Evolutionary conservation across 2,797 vertebrate species (phyloP).

Genomic region (Galagoides demidoff): DNA sequence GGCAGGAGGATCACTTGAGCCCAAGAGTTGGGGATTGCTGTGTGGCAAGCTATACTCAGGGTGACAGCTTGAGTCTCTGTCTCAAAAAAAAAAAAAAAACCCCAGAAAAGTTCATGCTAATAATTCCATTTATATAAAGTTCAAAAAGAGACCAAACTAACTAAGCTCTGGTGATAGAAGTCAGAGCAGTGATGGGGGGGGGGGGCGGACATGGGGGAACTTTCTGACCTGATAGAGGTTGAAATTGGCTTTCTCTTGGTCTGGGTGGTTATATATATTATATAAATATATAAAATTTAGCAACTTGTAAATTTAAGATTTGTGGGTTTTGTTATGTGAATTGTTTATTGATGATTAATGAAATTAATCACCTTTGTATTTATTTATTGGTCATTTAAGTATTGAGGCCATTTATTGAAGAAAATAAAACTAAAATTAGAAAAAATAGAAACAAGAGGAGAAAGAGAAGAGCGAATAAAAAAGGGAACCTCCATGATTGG

Average conservation of each 20-base stretch:
- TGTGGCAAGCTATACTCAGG: too few relatives aligned
- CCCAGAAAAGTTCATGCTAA: neutral
- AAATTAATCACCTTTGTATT: neutral
- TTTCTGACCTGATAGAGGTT: neutral
- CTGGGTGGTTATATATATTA: neutral
- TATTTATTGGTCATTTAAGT: slow-evolving; percentile 1
- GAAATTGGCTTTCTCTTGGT: neutral
- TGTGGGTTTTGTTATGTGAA: neutral
- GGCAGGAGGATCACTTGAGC: too few relatives aligned
- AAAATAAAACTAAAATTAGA: slow-evolving; percentile 57
- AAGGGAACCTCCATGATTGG: neutral
- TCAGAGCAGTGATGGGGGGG: neutral
- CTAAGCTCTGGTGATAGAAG: neutral
- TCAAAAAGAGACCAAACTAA: neutral
- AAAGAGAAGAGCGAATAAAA: neutral
- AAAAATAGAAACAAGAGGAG: neutral
- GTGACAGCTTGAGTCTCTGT: too few relatives aligned
- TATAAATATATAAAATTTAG: neutral
- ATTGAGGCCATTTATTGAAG: slow-evolving; percentile 37
- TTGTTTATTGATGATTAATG: slow-evolving; percentile 38
- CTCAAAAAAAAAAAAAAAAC: too few relatives aligned
- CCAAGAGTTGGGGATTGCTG: too few relatives aligned
- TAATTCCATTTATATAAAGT: neutral
- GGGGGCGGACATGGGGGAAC: neutral
- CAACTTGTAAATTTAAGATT: neutral